These are phyloP conservation scores for Hoplodrina ambigua DNA, from an alignment of 2,888 invertebrate species.

Conservation along the genomic window DNA sequence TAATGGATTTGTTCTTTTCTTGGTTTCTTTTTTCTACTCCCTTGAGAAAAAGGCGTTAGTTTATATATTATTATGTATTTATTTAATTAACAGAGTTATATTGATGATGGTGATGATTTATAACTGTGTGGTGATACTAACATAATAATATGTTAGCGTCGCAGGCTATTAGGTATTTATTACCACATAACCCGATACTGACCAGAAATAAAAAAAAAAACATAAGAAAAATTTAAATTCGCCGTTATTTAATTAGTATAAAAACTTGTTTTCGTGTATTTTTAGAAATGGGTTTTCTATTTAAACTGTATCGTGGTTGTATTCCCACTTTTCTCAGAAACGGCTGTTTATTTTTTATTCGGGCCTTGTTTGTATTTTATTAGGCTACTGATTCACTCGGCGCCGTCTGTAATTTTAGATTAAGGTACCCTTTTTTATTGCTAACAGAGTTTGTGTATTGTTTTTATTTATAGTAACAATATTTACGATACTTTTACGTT, in stretches of 20 bases:
- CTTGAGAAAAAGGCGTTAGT: too few species aligned
- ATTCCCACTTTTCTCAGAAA: constrained; percentile 27
- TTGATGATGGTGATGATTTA: too few species aligned
- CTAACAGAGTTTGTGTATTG: constrained; percentile 28
- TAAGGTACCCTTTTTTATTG: constrained; percentile 49
- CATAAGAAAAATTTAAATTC: too few species aligned
- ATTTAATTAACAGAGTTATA: too few species aligned
- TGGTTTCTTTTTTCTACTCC: too few species aligned
- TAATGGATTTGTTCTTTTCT: too few species aligned
- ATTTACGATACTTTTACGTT: constrained; percentile 10
- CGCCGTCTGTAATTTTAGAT: constrained; percentile 55
- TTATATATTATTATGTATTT: too few species aligned
- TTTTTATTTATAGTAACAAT: constrained; percentile 37
- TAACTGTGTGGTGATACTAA: too few species aligned
- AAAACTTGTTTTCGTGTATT: background rate
- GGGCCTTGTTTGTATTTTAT: constrained; percentile 59
- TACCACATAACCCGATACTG: too few species aligned
- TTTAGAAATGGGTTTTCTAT: constrained; percentile 18
- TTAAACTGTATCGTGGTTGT: constrained; percentile 5
- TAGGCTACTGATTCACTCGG: constrained; percentile 59
- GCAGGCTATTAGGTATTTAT: too few species aligned
- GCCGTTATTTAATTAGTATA: background rate
- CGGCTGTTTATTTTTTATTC: constrained; percentile 59
- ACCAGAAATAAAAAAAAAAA: too few species aligned
- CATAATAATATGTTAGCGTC: too few species aligned